Conservation (phyloP, 1,140 invertebrate genomes). For the Phenacoccus solenopsis region DNA sequence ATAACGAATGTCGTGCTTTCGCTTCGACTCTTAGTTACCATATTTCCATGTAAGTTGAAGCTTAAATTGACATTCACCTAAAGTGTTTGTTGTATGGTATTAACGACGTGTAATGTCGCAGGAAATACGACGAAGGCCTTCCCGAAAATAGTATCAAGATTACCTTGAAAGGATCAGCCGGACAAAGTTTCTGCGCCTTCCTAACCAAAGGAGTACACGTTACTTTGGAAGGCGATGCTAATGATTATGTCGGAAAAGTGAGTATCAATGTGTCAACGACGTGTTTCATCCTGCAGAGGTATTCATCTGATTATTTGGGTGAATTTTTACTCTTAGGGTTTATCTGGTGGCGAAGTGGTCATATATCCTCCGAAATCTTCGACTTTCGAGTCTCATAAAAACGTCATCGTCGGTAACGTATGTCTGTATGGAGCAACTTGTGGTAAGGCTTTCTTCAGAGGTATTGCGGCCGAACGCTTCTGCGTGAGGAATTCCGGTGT, state of each 20-base stretch:
- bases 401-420: slow-evolving; percentile 97
- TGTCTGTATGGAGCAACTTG: slow-evolving; percentile 94
- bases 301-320: neutral
- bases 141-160: slow-evolving; percentile 78
- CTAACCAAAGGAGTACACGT: slow-evolving; percentile 79
- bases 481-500: slow-evolving; percentile 96
- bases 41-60: slow-evolving; percentile 64
- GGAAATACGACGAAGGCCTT: slow-evolving; percentile 79
- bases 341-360: slow-evolving; percentile 89
- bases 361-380: slow-evolving; percentile 84
- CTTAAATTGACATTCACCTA: neutral
- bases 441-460: slow-evolving; percentile 88
- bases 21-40: slow-evolving; percentile 87
- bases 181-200: slow-evolving; percentile 99
- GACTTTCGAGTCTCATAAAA: slow-evolving; percentile 69
- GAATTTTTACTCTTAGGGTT: slow-evolving; percentile 44
- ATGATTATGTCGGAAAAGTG: slow-evolving; percentile 92
- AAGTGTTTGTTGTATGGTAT: neutral
- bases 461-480: slow-evolving; percentile 94
- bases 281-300: neutral
- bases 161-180: slow-evolving; percentile 81
- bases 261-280: neutral
- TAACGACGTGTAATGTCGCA: slow-evolving; percentile 31
- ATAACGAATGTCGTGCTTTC: slow-evolving; percentile 86
- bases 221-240: slow-evolving; percentile 90